phyloP scores from a whole-genome alignment of 2,888 invertebrate species.

The Tridacna gigas region DNA sequence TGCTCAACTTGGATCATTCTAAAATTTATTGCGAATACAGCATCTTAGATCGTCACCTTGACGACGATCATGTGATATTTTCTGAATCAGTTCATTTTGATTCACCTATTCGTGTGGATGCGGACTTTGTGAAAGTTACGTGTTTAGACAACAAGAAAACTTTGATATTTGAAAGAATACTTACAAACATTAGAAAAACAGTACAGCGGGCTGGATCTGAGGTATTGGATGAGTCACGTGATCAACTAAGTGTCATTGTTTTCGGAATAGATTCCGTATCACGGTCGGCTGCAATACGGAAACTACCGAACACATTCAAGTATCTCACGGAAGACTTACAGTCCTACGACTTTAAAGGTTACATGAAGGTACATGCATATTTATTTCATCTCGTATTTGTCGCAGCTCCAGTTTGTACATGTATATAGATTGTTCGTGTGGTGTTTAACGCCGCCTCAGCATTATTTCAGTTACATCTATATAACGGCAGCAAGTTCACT shows the following conservation, averaged over 20 bases:
- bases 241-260: slow-evolving; percentile 57
- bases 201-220: background rate
- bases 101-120: slow-evolving; percentile 46
- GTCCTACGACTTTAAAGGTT: slow-evolving; percentile 62
- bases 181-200: slow-evolving; percentile 35
- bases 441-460: too few species aligned
- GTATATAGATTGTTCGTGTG: too few species aligned
- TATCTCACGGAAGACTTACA: slow-evolving; percentile 57
- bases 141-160: slow-evolving; percentile 34
- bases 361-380: slow-evolving; percentile 58
- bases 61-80: slow-evolving; percentile 59
- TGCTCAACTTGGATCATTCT: slow-evolving; percentile 5
- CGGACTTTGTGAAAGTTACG: slow-evolving; percentile 57
- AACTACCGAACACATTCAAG: slow-evolving; percentile 62
- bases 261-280: slow-evolving; percentile 69
- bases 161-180: slow-evolving; percentile 36
- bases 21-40: slow-evolving; percentile 46
- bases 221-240: slow-evolving; percentile 38
- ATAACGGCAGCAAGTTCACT: too few species aligned
- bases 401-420: too few species aligned
- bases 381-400: background rate
- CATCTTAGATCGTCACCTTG: slow-evolving; percentile 36
- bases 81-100: slow-evolving; percentile 32
- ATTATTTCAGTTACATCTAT: too few species aligned
- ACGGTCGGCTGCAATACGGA: slow-evolving; percentile 61